These are phyloP conservation scores for Pituophis catenifer DNA, from an alignment of 2,113 vertebrate species.

Conservation along the genomic window DNA sequence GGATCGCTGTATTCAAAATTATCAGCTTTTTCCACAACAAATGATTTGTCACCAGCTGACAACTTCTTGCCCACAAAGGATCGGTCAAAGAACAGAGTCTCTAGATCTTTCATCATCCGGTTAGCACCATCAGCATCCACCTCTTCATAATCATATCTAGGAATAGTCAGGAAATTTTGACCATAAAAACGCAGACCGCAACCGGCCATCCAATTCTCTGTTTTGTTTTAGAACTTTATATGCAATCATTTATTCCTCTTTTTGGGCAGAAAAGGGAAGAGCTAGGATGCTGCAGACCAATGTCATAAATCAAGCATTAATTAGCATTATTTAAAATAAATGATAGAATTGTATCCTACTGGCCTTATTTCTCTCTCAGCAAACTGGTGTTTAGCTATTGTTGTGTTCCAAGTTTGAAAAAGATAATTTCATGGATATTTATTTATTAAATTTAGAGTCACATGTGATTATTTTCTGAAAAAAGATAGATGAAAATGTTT, in stretches of 20 bases:
- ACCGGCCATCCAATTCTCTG: background rate
- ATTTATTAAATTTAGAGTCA: background rate
- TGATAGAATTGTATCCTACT: background rate
- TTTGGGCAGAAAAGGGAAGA: background rate
- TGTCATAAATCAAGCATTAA: background rate
- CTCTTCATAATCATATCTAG: constrained; percentile 96
- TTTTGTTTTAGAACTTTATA: background rate
- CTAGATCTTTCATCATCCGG: constrained; percentile 94
- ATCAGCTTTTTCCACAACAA: constrained; percentile 88
- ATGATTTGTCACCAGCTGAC: constrained; percentile 84
- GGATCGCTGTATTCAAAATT: constrained; percentile 96
- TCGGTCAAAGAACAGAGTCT: constrained; percentile 82
- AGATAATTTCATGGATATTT: background rate
- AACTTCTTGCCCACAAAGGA: constrained; percentile 88
- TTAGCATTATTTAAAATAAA: background rate
- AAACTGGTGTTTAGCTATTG: background rate
- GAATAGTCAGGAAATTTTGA: constrained; percentile 6
- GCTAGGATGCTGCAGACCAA: background rate
- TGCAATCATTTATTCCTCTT: background rate
- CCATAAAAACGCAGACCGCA: background rate
- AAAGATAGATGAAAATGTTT: background rate
- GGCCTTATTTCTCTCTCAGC: background rate
- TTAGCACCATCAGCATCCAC: constrained; percentile 89
- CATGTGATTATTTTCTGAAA: background rate
- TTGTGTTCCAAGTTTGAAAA: background rate